phyloP scores from a whole-genome alignment of 2,113 vertebrate species.

The Sorex araneus region DNA sequence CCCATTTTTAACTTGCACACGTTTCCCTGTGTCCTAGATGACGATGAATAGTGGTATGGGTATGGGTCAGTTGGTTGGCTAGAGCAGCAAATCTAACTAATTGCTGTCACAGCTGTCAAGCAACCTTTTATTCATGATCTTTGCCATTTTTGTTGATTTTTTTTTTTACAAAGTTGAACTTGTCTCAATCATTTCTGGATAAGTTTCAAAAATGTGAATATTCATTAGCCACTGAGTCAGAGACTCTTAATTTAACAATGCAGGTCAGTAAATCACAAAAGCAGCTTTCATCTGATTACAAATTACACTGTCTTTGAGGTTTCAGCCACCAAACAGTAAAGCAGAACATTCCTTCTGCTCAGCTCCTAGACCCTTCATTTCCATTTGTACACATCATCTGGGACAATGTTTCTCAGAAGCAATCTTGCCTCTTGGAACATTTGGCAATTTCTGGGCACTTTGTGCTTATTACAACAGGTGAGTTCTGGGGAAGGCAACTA shows the following conservation, averaged over 20 bases:
- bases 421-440: constrained; percentile 10
- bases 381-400: not conserved
- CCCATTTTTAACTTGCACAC: constrained; percentile 51
- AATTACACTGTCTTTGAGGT: constrained; percentile 42
- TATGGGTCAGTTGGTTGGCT: constrained; percentile 23
- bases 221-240: constrained; percentile 49
- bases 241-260: constrained; percentile 60
- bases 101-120: constrained; percentile 53
- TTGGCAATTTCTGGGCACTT: constrained; percentile 31
- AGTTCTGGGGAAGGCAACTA: not conserved
- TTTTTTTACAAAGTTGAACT: constrained; percentile 64
- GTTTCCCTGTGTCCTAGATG: constrained; percentile 35
- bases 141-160: not conserved
- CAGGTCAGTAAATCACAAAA: constrained; percentile 67
- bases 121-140: constrained; percentile 63
- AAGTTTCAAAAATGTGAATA: constrained; percentile 70
- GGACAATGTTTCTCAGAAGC: not conserved
- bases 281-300: constrained; percentile 57
- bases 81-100: constrained; percentile 11
- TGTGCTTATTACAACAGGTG: not conserved
- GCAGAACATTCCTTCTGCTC: constrained; percentile 20
- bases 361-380: constrained; percentile 4
- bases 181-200: constrained; percentile 65
- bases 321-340: constrained; percentile 51
- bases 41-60: constrained; percentile 27